Conservation (phyloP, 2,888 invertebrate species). For the Vesta saturnalis region DNA sequence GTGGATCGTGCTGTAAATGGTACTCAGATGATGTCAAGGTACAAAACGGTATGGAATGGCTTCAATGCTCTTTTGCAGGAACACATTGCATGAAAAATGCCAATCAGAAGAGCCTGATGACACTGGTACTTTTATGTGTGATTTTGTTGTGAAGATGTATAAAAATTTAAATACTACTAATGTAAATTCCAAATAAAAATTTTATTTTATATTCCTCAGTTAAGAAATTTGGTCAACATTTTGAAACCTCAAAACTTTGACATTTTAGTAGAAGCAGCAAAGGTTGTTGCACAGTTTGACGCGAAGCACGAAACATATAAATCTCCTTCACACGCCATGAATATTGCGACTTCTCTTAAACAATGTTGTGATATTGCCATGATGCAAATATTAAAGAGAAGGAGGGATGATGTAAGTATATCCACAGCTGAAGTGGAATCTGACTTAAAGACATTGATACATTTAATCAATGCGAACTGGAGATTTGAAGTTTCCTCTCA, state of each 20-base stretch:
- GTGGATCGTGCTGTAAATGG: no score
- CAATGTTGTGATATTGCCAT: slow-evolving; percentile 39
- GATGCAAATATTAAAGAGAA: slow-evolving; percentile 13
- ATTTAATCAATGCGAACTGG: slow-evolving; percentile 35
- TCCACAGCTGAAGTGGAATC: slow-evolving; percentile 30
- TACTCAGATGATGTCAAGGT: no score
- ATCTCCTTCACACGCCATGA: slow-evolving; percentile 36
- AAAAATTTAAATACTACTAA: no score
- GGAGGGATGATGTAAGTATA: no score
- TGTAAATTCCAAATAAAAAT: no score
- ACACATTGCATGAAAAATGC: no score
- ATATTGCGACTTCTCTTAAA: slow-evolving; percentile 34
- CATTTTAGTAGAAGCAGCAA: slow-evolving; percentile 34
- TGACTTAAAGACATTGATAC: slow-evolving; percentile 36
- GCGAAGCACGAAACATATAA: slow-evolving; percentile 18
- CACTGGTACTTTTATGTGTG: no score
- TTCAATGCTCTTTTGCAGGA: no score
- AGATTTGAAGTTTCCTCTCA: slow-evolving; percentile 36
- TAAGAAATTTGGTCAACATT: slow-evolving; percentile 26
- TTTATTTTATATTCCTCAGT: no score
- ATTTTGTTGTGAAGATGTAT: no score
- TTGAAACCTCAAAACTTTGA: slow-evolving; percentile 34
- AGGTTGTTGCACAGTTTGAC: slow-evolving; percentile 34
- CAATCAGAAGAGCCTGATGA: no score
- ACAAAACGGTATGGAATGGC: no score